Base-by-base conservation (phyloP, 2,797 vertebrate genomes). In the Tadarida brasiliensis region DNA sequence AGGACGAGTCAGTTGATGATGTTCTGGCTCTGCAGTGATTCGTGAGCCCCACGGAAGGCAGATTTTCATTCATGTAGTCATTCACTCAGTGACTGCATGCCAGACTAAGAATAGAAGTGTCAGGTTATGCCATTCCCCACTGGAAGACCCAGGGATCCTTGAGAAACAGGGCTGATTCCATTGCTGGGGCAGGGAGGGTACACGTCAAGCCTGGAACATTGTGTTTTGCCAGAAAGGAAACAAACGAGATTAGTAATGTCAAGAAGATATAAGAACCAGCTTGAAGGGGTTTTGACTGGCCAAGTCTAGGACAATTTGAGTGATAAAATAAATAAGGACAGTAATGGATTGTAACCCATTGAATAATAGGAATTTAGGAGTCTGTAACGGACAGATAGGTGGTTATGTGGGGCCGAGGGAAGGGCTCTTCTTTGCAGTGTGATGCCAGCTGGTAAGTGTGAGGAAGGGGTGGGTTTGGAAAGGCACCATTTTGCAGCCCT, bases 211-310 rank as follows among this genome's bases (percentile, higher is more conserved):
- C 51, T 77, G n/a, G 77, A 87, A 78, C 47, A 57, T 90, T 97
- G 54, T 92, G 22, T 86, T 71, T 54, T 97, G 19, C 47, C 63
- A 86, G 87, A 90, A 94, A 90, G 51, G 80, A 85, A 87, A 82
- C 61, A 78, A 61, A 89, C n/a, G 28, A 87, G 26, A 89, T 93
- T 0, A 12, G 19, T 63, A 84, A 68, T 93, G 67, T 94, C 49
- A 93, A 51, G 54, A 96, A 95, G 90, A 70, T 65, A 61, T 10
- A 92, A 84, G 70, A 96, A 67, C 81, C 65, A 85, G 17, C 61
- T 67, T 82, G 16, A 93, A 91, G 73, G 20, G 28, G 24, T 16
- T 86, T 57, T 68, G 33, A 39, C 11, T 77, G 83, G 59, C 59
- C 35, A 80, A 44, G 57, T 77, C n/a, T 33, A 17, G 71, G 33